Conservation (phyloP, 2,113 vertebrate genomes). For the Cervus canadensis region DNA sequence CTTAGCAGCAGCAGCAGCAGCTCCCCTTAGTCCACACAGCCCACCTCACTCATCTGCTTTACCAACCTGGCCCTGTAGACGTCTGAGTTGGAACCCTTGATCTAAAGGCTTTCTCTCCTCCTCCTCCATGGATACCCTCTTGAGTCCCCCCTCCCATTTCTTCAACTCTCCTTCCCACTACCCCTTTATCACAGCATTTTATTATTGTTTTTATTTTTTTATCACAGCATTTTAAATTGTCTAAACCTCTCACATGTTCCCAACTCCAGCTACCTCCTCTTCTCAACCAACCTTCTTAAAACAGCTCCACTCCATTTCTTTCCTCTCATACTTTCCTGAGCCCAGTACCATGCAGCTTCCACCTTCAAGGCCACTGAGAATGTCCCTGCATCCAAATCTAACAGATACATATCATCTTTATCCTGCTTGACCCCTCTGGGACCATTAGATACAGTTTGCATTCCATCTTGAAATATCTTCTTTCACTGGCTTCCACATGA, state of each 20-base stretch:
- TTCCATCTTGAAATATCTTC: background rate
- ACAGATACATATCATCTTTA: background rate
- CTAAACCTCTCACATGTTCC: background rate
- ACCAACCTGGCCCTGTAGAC: background rate
- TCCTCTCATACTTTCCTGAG: background rate
- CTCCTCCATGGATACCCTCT: background rate
- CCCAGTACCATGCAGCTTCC: background rate
- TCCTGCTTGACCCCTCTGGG: background rate
- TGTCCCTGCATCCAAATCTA: background rate
- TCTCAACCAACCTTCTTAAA: background rate
- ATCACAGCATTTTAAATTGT: background rate
- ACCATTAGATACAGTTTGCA: background rate
- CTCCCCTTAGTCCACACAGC: background rate
- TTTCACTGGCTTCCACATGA: background rate
- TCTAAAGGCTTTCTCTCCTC: background rate
- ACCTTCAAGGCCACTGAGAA: background rate
- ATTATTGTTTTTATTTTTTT: background rate
- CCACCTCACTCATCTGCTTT: background rate
- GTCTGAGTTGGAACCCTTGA: background rate
- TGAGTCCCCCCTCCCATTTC: background rate
- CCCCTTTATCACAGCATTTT: background rate
- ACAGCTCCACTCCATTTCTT: background rate
- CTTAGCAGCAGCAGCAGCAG: too few relatives aligned
- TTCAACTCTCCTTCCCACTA: background rate
- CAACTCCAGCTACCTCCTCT: background rate